These are phyloP conservation scores for Manis javanica DNA, from an alignment of 2,797 vertebrate species.

Conservation along the genomic window DNA sequence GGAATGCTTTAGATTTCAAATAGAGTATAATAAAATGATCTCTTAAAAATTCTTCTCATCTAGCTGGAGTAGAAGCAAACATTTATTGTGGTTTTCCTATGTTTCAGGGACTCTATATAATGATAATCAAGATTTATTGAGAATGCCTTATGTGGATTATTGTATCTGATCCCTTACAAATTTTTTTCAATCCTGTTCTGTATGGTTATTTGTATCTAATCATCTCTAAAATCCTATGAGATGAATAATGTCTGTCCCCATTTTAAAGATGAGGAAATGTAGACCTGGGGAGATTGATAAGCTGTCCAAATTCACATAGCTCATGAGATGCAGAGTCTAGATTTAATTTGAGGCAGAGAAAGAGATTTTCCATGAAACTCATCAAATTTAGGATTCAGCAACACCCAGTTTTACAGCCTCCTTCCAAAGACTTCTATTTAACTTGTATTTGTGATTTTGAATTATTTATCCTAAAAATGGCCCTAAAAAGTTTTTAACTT, in stretches of 20 bases:
- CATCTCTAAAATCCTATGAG: neutral
- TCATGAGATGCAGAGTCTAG: neutral
- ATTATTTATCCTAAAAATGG: neutral
- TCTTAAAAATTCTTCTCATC: neutral
- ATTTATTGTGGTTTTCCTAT: neutral
- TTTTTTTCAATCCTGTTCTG: neutral
- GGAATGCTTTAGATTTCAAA: neutral
- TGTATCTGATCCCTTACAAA: neutral
- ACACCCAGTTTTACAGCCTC: neutral
- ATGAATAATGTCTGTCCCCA: neutral
- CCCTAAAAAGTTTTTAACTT: neutral
- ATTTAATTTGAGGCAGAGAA: neutral
- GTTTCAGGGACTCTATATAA: neutral
- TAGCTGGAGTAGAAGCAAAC: neutral
- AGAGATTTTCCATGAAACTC: neutral
- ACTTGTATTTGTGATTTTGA: neutral
- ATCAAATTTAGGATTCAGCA: constrained; percentile 20
- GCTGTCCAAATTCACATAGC: neutral
- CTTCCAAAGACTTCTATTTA: neutral
- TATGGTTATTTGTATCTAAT: neutral
- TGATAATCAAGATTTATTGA: neutral
- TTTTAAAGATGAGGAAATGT: neutral
- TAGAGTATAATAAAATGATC: neutral
- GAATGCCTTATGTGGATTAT: neutral
- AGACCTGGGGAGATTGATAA: neutral